These are phyloP conservation scores for Carapus acus DNA, from an alignment of 2,797 vertebrate species.

Conservation along the genomic window DNA sequence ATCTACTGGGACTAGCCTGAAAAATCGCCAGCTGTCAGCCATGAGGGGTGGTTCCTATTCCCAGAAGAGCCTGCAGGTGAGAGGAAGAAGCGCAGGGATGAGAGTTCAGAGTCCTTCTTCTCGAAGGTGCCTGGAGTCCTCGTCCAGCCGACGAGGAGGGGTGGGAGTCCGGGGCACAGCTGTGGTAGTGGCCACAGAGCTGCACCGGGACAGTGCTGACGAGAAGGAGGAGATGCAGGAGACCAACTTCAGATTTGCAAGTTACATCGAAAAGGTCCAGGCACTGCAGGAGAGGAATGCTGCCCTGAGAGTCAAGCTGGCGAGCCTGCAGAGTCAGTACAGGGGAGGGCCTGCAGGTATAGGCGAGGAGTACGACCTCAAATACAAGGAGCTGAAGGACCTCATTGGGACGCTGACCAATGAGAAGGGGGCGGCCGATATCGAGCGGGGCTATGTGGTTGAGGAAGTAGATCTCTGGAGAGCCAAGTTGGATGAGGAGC, in stretches of 20 bases:
- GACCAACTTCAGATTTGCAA: slow-evolving; percentile 50
- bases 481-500: slow-evolving; percentile 76
- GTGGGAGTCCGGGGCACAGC: slow-evolving; percentile 40
- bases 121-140: slow-evolving; percentile 34
- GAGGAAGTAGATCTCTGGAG: slow-evolving; percentile 75
- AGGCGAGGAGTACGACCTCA: slow-evolving; percentile 51
- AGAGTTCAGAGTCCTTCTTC: slow-evolving; percentile 50
- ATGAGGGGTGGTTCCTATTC: slow-evolving; percentile 20
- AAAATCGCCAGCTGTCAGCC: slow-evolving; percentile 7
- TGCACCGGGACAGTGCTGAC: slow-evolving; percentile 50
- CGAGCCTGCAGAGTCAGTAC: slow-evolving; percentile 58
- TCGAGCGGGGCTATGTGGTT: slow-evolving; percentile 72
- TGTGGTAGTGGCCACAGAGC: slow-evolving; percentile 42
- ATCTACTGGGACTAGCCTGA: slow-evolving; percentile 1
- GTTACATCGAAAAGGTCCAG: slow-evolving; percentile 58
- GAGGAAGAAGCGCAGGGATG: slow-evolving; percentile 17
- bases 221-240: slow-evolving; percentile 68
- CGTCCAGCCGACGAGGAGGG: slow-evolving; percentile 35
- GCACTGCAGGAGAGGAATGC: slow-evolving; percentile 59
- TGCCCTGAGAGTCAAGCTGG: slow-evolving; percentile 35
- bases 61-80: slow-evolving; percentile 33
- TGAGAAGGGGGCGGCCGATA: slow-evolving; percentile 76
- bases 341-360: slow-evolving; percentile 54
- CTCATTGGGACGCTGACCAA: slow-evolving; percentile 72
- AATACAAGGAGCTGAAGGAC: slow-evolving; percentile 75